Base-by-base conservation (phyloP, 2,797 vertebrate species). In the Periparus ater region DNA sequence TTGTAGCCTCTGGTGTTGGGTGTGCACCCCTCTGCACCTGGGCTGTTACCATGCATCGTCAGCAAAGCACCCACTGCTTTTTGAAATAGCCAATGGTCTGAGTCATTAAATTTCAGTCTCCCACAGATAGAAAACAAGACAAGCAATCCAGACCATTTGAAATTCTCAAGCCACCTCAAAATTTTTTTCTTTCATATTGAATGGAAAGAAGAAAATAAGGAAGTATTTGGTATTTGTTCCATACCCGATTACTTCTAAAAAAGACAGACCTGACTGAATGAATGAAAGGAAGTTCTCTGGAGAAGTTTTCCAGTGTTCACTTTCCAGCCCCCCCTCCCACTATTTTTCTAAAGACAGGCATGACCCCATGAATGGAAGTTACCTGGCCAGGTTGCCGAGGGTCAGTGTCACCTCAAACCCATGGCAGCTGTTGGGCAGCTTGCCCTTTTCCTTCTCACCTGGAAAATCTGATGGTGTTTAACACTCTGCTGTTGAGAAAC, bases 81-180 rank as follows among this genome's bases (percentile, higher is more conserved):
- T 57, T 5, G 7, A 54, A 67, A 36, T 3, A 36, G 26, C 4
- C 10, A 29, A 2, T n/a, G 50, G 32, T 38, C 44, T 18, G 23
- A 63, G 20, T 38, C 8, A 51, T 16, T 21, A 45, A 26, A 51
- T 38, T 63, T 70, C 32, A 57, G 27, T 22, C 32, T 70, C 0
- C 0, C 7, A 63, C 10, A 45, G 30, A 57, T 1, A 7, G 6
- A 13, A 17, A 53, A 75, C 50, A 44, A 48, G 25, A 27, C 3
- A 32, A 54, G 7, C 10, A 66, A 36, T 51, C 4, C 5, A 68
- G 88, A 42, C 1, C 0, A 15, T 45, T 38, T 80, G 11, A 71
- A 73, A 84, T 80, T 85, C 30, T 77, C 23, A 76, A 36, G 30
- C 5, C 81, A 80, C 42, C 8, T 72, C 48, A 27, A 16, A 26